phyloP scores from a whole-genome alignment of 2,797 vertebrate genomes.

The Carapus acus region DNA sequence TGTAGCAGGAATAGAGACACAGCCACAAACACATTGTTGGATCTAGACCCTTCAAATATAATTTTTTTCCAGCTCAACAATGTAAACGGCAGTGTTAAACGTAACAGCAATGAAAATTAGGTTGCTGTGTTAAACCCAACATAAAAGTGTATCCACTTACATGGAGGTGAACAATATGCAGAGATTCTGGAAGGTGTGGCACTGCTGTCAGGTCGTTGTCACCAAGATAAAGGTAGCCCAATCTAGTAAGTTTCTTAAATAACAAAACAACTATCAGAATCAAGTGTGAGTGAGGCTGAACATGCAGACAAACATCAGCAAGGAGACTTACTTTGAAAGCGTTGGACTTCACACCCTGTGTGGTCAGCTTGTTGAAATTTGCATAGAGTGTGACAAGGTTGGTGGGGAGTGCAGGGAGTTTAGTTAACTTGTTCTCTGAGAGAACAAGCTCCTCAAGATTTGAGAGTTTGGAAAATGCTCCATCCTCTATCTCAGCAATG shows the following conservation, averaged over 20 bases:
- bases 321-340: conserved; percentile 78
- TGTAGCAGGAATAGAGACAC: conserved; percentile 55
- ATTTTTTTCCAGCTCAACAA: no score
- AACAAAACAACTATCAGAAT: conserved; percentile 6
- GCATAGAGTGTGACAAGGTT: conserved; percentile 79
- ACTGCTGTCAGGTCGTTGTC: conserved; percentile 85
- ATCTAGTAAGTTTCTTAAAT: conserved; percentile 78
- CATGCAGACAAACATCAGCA: neutral
- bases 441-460: conserved; percentile 85
- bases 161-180: conserved; percentile 84
- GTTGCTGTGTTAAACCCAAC: conserved; percentile 6
- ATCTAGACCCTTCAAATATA: neutral
- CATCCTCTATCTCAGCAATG: conserved; percentile 87
- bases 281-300: neutral
- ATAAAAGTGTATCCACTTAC: conserved; percentile 57
- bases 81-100: no score
- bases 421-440: conserved; percentile 81
- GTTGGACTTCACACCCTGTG: conserved; percentile 83
- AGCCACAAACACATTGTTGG: conserved; percentile 11
- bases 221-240: conserved; percentile 87
- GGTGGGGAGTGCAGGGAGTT: conserved; percentile 81
- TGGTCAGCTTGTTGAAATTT: conserved; percentile 84
- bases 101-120: no score
- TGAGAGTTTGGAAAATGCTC: conserved; percentile 83
- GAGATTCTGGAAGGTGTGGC: conserved; percentile 85